Base-by-base conservation (phyloP, 2,113 vertebrate species). In the Lamprologus callipterus region DNA sequence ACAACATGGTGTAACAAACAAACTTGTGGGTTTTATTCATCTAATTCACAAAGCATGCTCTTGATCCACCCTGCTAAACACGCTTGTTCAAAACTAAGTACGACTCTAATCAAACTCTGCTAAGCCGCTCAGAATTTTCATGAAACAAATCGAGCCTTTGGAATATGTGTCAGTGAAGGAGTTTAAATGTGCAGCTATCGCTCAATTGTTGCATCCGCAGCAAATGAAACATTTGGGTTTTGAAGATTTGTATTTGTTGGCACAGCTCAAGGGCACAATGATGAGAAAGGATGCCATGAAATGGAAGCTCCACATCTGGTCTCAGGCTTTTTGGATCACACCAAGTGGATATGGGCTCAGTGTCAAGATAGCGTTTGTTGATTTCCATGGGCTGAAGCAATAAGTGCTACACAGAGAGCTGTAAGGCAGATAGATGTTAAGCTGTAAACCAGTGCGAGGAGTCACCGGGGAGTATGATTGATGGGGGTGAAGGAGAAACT, bases 261-360 rank as follows among this genome's bases (percentile, higher is more conserved):
- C 4, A 3, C 17, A 60, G 83, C 8, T 6, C 4, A 28, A 57
- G 47, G 31, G 58, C 28, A 35, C 16, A 2, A 55, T 45, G 28
- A 19, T 35, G 40, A 73, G 51, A 54, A n/a, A 17, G 65, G n/a
- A 85, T 35, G 17, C 19, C n/a, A 10, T 60, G 73, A 85, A 65
- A 88, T 49, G 6, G 87, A 91, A 81, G 88, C 79, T 54, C 28
- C 37, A 86, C 86, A 91, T 91, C 87, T 92, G 88, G 19, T 82
- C 65, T 82, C 5, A 4, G 55, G 45, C 10, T 23, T 63, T 11
- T 57, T 83, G 87, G 85, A 79, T 85, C 51, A 26, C 45, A 35
- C 19, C 1, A 9, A 70, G 21, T 28, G 37, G 40, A 81, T 19
- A 13, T 2, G 21, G 21, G 42, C 84, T 7, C 19, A 21, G 19